phyloP scores from a whole-genome alignment of 2,888 invertebrate genomes.

The Lissonota sp. region DNA sequence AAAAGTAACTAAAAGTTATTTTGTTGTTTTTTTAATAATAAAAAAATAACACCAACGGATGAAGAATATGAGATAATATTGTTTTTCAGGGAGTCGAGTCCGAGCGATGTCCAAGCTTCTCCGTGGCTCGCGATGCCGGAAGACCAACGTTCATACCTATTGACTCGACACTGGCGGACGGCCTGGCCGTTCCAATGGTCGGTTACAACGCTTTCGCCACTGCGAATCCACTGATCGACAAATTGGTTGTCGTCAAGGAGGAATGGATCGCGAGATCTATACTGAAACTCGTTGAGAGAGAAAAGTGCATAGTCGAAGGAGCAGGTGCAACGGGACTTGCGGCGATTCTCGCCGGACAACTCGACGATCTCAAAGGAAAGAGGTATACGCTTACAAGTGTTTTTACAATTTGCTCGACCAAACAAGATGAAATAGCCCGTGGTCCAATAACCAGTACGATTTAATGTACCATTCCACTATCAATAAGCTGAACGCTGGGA shows the following conservation, averaged over 20 bases:
- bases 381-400: slow-evolving; percentile 85
- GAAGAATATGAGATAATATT: slow-evolving; percentile 21
- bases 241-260: slow-evolving; percentile 92
- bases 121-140: slow-evolving; percentile 88
- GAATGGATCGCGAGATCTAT: slow-evolving; percentile 94
- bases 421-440: too few species aligned
- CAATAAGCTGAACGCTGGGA: too few species aligned
- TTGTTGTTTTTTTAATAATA: too few species aligned
- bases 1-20: too few species aligned
- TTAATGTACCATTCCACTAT: too few species aligned
- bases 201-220: slow-evolving; percentile 94
- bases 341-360: slow-evolving; percentile 91
- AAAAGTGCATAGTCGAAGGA: slow-evolving; percentile 96
- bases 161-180: slow-evolving; percentile 93
- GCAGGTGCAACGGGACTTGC: slow-evolving; percentile 95
- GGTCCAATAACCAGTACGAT: too few species aligned
- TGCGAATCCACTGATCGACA: slow-evolving; percentile 90
- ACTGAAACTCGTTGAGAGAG: slow-evolving; percentile 90
- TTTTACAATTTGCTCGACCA: too few species aligned
- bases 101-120: slow-evolving; percentile 95
- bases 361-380: slow-evolving; percentile 92
- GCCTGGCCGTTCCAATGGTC: slow-evolving; percentile 94
- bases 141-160: slow-evolving; percentile 89
- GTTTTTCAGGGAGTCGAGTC: slow-evolving; percentile 93
- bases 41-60: too few species aligned